Conservation (phyloP, 1,140 invertebrate genomes). For the Venustaconcha ellipsiformis region DNA sequence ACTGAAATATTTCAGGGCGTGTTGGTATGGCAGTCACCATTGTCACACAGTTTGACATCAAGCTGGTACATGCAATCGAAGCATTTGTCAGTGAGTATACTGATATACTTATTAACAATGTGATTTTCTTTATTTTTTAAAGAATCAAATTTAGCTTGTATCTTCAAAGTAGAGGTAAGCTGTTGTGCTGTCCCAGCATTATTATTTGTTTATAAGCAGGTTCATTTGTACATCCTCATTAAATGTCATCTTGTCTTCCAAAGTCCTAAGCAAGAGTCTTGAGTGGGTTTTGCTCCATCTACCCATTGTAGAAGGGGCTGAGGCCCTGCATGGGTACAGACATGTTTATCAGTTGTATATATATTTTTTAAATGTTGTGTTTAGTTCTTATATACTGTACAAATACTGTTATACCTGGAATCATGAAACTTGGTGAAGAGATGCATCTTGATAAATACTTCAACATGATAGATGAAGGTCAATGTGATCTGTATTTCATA, state of each 20-base stretch:
- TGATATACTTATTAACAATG: neutral
- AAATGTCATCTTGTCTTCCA: neutral
- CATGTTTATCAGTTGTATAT: too few species aligned
- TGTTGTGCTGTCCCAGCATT: neutral
- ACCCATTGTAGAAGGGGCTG: too few species aligned
- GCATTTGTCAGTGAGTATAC: conserved; percentile 76
- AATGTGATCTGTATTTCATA: too few species aligned
- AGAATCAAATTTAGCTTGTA: neutral
- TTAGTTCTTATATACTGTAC: too few species aligned
- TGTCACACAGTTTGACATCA: conserved; percentile 91
- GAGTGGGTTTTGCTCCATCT: neutral
- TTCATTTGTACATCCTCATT: neutral
- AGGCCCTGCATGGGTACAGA: too few species aligned
- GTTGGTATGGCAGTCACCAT: conserved; percentile 82
- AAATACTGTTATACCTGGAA: too few species aligned
- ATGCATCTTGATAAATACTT: too few species aligned
- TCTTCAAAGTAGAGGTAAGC: neutral
- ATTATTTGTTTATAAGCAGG: too few species aligned
- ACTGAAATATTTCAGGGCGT: conserved; percentile 45
- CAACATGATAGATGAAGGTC: too few species aligned
- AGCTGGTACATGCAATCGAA: conserved; percentile 89
- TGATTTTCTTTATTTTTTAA: neutral
- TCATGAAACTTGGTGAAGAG: too few species aligned
- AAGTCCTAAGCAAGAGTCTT: neutral
- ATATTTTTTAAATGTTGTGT: too few species aligned